Conservation (phyloP, 2,888 invertebrate genomes). For the Spisula subtruncata region DNA sequence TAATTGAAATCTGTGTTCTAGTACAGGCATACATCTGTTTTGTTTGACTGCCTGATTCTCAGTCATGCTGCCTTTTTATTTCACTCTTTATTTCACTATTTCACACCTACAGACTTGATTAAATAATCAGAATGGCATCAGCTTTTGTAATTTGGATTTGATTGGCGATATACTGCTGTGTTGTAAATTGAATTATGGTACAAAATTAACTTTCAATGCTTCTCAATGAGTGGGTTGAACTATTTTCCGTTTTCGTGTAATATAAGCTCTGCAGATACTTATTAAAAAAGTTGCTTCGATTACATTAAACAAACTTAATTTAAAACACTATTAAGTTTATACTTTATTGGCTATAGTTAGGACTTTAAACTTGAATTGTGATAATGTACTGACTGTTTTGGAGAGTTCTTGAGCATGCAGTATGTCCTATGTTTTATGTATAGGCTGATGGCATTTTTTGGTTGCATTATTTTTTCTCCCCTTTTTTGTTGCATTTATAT, state of each 20-base stretch:
- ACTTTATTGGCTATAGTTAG: not conserved
- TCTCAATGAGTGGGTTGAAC: constrained; percentile 18
- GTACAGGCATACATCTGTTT: constrained; percentile 48
- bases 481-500: not conserved
- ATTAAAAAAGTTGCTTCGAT: not conserved
- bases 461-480: not conserved
- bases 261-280: not conserved
- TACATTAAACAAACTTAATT: not conserved
- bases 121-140: not conserved
- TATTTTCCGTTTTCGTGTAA: not conserved
- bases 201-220: not conserved
- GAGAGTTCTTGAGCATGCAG: not conserved
- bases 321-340: not conserved
- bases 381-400: not conserved
- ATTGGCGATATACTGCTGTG: constrained; percentile 20
- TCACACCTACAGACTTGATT: constrained; percentile 31
- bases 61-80: constrained; percentile 22
- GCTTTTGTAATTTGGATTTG: constrained; percentile 23
- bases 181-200: constrained; percentile 2
- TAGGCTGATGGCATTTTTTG: not conserved
- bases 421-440: not conserved
- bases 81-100: constrained; percentile 19
- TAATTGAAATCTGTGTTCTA: constrained; percentile 44
- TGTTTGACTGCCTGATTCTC: constrained; percentile 12
- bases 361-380: not conserved